Percentiles rank a stretch among this genome's conserved stretches.
phyloP scores from a whole-genome alignment of 2,888 invertebrate species.

The Xylophagus ater region DNA sequence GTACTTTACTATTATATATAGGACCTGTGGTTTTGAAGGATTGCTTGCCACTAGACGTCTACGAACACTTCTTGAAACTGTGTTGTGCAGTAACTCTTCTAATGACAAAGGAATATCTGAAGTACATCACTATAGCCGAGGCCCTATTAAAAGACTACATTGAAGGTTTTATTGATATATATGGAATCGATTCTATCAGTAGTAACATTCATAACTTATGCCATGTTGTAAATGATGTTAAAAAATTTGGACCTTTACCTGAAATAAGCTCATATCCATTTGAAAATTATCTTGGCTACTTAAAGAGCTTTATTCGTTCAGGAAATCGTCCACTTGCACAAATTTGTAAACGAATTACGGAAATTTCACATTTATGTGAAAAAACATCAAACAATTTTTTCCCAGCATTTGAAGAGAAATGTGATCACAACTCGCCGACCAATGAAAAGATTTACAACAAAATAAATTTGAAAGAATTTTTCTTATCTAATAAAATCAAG shows the following conservation, averaged over 20 bases:
- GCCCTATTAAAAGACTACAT: conserved; percentile 18
- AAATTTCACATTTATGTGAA: too few relatives aligned
- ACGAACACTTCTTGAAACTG: conserved; percentile 18
- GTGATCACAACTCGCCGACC: too few relatives aligned
- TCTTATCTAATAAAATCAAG: too few relatives aligned
- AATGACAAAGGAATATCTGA: conserved; percentile 14
- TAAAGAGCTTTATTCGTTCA: background rate
- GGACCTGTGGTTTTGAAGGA: conserved; percentile 18
- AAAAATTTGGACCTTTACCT: conserved; percentile 13
- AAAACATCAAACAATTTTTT: too few relatives aligned
- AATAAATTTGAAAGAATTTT: too few relatives aligned
- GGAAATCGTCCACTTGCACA: background rate
- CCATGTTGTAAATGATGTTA: conserved; percentile 16
- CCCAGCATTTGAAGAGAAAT: too few relatives aligned
- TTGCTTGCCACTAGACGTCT: conserved; percentile 11
- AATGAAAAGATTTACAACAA: too few relatives aligned
- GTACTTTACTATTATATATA: conserved; percentile 18
- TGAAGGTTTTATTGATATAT: conserved; percentile 13
- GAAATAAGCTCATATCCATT: conserved; percentile 12
- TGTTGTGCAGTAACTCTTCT: conserved; percentile 21
- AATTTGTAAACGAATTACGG: background rate
- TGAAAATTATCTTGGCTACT: background rate
- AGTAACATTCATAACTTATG: conserved; percentile 20
- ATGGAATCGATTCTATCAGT: conserved; percentile 17
- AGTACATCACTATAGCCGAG: conserved; percentile 14